These are phyloP conservation scores for Channa maculata DNA, from an alignment of 2,113 vertebrate species.

Conservation along the genomic window DNA sequence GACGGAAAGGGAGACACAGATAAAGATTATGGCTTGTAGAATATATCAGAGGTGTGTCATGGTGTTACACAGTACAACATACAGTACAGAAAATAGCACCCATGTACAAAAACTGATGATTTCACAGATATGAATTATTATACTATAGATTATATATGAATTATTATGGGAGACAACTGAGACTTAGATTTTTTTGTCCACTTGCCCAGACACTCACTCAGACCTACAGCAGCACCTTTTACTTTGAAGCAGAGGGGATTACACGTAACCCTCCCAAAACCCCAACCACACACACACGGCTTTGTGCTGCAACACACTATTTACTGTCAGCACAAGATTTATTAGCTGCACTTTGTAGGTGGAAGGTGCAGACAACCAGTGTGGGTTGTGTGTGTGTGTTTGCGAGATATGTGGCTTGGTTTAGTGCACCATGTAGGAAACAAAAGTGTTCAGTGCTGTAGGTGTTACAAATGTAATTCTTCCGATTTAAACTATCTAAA, in stretches of 20 bases:
- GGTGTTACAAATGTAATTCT: neutral
- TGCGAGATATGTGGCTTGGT: neutral
- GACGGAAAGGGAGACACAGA: slow-evolving; percentile 29
- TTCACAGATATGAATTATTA: slow-evolving; percentile 12
- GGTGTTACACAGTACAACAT: slow-evolving; percentile 36
- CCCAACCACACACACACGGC: slow-evolving; percentile 5
- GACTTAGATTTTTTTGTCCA: slow-evolving; percentile 34
- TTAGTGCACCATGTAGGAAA: slow-evolving; percentile 13
- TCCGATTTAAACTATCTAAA: slow-evolving; percentile 1
- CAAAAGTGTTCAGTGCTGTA: neutral
- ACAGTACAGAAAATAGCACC: slow-evolving; percentile 18
- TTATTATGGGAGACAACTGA: slow-evolving; percentile 4
- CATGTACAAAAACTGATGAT: neutral
- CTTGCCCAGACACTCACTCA: slow-evolving; percentile 36
- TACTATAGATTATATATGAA: neutral
- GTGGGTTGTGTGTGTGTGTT: slow-evolving; percentile 19
- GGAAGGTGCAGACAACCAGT: slow-evolving; percentile 44
- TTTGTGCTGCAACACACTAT: slow-evolving; percentile 39
- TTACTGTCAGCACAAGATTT: slow-evolving; percentile 73
- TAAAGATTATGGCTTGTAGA: slow-evolving; percentile 15
- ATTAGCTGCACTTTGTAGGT: slow-evolving; percentile 67
- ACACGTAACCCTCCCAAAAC: neutral
- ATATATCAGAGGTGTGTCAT: slow-evolving; percentile 27
- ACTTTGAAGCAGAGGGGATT: slow-evolving; percentile 71
- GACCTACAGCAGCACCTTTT: slow-evolving; percentile 65